Base-by-base conservation (phyloP, 2,888 invertebrate genomes). In the Tuta absoluta region DNA sequence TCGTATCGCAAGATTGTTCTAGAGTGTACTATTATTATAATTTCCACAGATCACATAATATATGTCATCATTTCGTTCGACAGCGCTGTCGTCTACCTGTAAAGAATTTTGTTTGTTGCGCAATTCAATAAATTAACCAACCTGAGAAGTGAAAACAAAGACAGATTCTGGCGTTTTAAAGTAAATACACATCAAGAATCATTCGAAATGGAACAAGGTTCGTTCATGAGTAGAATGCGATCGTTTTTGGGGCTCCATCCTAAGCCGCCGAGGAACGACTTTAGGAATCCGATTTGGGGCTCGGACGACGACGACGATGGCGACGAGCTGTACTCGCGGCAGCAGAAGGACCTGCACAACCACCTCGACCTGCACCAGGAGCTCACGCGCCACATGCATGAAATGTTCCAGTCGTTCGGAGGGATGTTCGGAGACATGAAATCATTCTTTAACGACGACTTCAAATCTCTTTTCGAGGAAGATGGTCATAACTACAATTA, bases 281-380 rank as follows among this genome's bases (percentile, higher is more conserved):
- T 91, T 72, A 84, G 91, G 60, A 91, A 91, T 72, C 91, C 91
- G 4, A 89, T 91, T 71, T 91, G 91, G 91, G 85, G 83, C 63
- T 84, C 87, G 5, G 90, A 90, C 66, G 90, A 90, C 67, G 81
- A 81, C 24, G 91, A 90, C 66, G 86, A 86, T 48, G 88, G 81
- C 2, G 90, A 90, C 69, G 91, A 91, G 68, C 77, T 91, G 17
- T 91, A 88, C 68, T 76, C 84, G 11, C 82, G 82, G 69, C 78
- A 85, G 10, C 76, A 78, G 28, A 79, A 82, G 58, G 75, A 82
- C 14, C 68, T 75, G 4, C 75, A 73, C 62, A 70, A 75, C 14
- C 69, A 69, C 24, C 78, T 73, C 1, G 81, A 84, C 45, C 60
- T 90, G 28, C 87, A 89, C 57, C 80, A 73, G 37, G 87, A 88